Conservation (phyloP, 1,140 invertebrate species). For the Anadara kagoshimensis region DNA sequence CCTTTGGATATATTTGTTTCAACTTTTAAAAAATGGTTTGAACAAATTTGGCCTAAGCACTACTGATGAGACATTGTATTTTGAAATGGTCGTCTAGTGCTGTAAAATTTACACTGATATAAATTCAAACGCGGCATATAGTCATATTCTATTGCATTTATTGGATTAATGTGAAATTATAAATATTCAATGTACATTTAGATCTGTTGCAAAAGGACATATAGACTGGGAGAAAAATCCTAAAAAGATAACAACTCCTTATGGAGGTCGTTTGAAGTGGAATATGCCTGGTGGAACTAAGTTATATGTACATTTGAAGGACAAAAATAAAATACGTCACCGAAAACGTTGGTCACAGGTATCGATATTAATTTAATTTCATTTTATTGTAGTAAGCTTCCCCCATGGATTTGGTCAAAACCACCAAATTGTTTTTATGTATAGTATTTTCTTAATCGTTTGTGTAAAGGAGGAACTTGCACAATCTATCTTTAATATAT, state of each 20-base stretch:
- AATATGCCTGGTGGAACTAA: constrained; percentile 97
- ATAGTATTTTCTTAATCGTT: not conserved
- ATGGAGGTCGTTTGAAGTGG: constrained; percentile 95
- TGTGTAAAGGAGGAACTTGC: not conserved
- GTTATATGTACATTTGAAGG: constrained; percentile 97
- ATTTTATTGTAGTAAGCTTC: too few relatives aligned
- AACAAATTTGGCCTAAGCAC: too few relatives aligned
- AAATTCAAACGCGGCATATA: too few relatives aligned
- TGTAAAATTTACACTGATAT: too few relatives aligned
- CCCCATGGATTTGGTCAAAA: not conserved
- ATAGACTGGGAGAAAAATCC: constrained; percentile 77
- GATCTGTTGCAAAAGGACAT: constrained; percentile 59
- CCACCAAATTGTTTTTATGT: not conserved
- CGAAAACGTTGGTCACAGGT: constrained; percentile 78
- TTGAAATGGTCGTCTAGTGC: too few relatives aligned
- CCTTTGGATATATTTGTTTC: too few relatives aligned
- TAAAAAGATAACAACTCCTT: constrained; percentile 93
- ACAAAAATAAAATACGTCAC: constrained; percentile 96
- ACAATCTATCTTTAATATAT: too few relatives aligned
- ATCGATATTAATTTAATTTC: not conserved
- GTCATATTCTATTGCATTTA: too few relatives aligned
- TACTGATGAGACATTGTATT: too few relatives aligned
- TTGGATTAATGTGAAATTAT: too few relatives aligned
- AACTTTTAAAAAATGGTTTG: too few relatives aligned
- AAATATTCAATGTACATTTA: not conserved